Base-by-base conservation (phyloP, 1,140 invertebrate genomes). In the Carcinoscorpius rotundicauda region DNA sequence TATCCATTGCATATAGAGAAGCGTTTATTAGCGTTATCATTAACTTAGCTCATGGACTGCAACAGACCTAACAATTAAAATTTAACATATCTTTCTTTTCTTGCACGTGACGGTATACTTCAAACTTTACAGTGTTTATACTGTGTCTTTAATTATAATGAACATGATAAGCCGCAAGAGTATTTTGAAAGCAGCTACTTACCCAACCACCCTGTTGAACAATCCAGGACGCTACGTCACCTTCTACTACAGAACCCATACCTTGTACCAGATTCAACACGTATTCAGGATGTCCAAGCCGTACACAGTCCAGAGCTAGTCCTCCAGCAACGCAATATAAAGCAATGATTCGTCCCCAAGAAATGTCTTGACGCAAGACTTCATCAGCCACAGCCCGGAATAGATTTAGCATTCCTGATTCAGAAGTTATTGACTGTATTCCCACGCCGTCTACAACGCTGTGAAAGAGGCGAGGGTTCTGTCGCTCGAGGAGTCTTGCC, bases 181-280 rank as follows among this genome's bases (percentile, higher is more conserved):
- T 29, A 29, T 29, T 29, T 29, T 29, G 2, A 29, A 29, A 29
- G 29, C 2, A 29, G 2, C 29, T 6, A 69, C 77, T 77, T 76
- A 87, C 85, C 86, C 86, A 87, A 72, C 86, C 86, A 50, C 85
- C 86, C 72, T 85, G 86, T 11, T 82, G 78, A 64, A 83, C 81
- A 6, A 88, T 83, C 86, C 86, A 88, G 11, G 77, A 71, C 4
- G 83, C 84, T 4, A 87, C 71, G 64, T 85, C 81, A 68, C 85
- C 81, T 72, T 86, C 85, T 3, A 87, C 76, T 6, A 87, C 78
- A 61, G 82, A 80, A 0, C 78, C 81, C 68, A 87, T 80, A 10
- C 81, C 79, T 65, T 85, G 79, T 70, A 83, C 75, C 67, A 87
- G 76, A 49, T 78, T 78, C n/a, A 81, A 78, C 48, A 87, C 73